A percentile compares a stretch with the other conserved stretches of the same genome.
phyloP scores from a whole-genome alignment of 2,113 vertebrate species.

The Callionymus lyra region DNA sequence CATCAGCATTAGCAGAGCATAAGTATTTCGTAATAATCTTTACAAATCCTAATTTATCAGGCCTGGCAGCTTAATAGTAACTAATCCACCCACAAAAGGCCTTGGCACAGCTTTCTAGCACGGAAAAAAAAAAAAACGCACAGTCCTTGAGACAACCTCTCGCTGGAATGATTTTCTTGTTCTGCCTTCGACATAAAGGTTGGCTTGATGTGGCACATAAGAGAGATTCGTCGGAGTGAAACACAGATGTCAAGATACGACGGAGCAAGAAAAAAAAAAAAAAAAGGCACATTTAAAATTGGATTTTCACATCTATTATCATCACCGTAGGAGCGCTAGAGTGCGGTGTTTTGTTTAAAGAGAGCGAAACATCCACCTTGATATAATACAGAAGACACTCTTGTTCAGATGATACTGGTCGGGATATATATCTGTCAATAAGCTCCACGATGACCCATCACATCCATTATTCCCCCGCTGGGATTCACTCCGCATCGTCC shows the following conservation, averaged over 20 bases:
- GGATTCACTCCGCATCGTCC: slow-evolving; percentile 21
- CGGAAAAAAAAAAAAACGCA: slow-evolving; percentile 57
- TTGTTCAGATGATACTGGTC: slow-evolving; percentile 30
- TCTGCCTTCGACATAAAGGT: slow-evolving; percentile 49
- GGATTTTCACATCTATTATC: no score
- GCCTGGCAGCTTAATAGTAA: slow-evolving; percentile 61
- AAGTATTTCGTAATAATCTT: slow-evolving; percentile 67
- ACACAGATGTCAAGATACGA: slow-evolving; percentile 44
- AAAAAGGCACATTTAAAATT: slow-evolving; percentile 1
- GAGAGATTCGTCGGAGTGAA: slow-evolving; percentile 49
- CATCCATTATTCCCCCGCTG: slow-evolving; percentile 31
- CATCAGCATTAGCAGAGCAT: slow-evolving; percentile 57
- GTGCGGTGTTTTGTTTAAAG: no score
- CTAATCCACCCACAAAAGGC: slow-evolving; percentile 67
- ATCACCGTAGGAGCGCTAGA: no score
- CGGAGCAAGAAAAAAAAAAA: slow-evolving; percentile 16
- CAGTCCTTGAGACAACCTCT: slow-evolving; percentile 63
- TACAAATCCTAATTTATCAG: slow-evolving; percentile 69
- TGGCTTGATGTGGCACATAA: slow-evolving; percentile 39
- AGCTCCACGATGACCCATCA: slow-evolving; percentile 38
- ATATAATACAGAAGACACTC: slow-evolving; percentile 18
- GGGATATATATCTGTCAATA: slow-evolving; percentile 43
- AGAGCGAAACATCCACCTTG: slow-evolving; percentile 10
- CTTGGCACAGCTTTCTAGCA: slow-evolving; percentile 57
- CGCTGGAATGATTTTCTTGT: slow-evolving; percentile 46